Base-by-base conservation (phyloP, 2,113 vertebrate species). In the Pantherophis guttatus region DNA sequence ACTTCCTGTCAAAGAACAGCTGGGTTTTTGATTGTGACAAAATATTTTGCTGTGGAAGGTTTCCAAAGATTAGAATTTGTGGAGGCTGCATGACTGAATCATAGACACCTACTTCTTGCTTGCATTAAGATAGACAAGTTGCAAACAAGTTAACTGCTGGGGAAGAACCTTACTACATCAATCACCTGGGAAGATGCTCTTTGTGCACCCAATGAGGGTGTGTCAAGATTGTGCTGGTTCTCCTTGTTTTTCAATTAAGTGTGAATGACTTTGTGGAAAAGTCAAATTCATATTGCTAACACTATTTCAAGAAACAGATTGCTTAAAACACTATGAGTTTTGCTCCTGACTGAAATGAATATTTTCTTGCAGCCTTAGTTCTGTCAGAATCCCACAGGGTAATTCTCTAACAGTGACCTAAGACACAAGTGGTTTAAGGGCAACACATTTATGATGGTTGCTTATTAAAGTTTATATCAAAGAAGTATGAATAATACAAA, bases 81-180 rank as follows among this genome's bases (percentile, higher is more conserved):
- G 86, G 65, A 55, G 55, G 87, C 54, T 89, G n/a, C 81, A 86
- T 2, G 1, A 75, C 5, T 86, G 81, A 8, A 2, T 88, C 19
- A 54, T 70, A 8, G 21, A 52, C 17, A 33, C 9, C 0, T 8
- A 26, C 13, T 93, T 48, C 17, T 90, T 24, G 19, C 12, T 92
- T 58, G 0, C 39, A 50, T 50, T 91, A 44, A 88, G 93, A 70
- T 21, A 87, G 81, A 65, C 15, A 62, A 33, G 33, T 54, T n/a
- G n/a, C 23, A 92, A 88, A 23, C 23, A 93, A 89, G 93, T 53
- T 89, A 91, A 62, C 53, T 94, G 33, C 87, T 90, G 87, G 57
- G 62, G 6, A 3, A 92, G 95, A 92, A 91, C 1, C 44, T 17
- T 93, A 90, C 8, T 1, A 53, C 81, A 15, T 19, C 81, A 90